phyloP scores from a whole-genome alignment of 2,113 vertebrate species.

The Felis catus region F.catus_Fca126_mat1.0 CM031414.1:44821001-44821500 shows the following conservation, averaged over 20 bases:
- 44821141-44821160: no score
- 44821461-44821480: not conserved
- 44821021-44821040: no score
- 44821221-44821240: no score
- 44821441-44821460: not conserved
- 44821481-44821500: not conserved
- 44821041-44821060: no score
- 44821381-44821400: not conserved
- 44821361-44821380: not conserved
- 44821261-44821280: not conserved
- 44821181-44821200: no score
- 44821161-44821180: no score
- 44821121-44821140: no score
- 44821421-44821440: not conserved
- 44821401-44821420: not conserved
- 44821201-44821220: no score
- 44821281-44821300: not conserved
- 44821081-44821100: no score
- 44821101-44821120: no score
- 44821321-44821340: not conserved
- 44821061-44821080: no score
- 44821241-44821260: not conserved
- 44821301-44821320: not conserved
- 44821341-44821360: not conserved
- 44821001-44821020: not conserved